Conservation (phyloP, 2,888 invertebrate species). For the Tiliacea citrago region DNA sequence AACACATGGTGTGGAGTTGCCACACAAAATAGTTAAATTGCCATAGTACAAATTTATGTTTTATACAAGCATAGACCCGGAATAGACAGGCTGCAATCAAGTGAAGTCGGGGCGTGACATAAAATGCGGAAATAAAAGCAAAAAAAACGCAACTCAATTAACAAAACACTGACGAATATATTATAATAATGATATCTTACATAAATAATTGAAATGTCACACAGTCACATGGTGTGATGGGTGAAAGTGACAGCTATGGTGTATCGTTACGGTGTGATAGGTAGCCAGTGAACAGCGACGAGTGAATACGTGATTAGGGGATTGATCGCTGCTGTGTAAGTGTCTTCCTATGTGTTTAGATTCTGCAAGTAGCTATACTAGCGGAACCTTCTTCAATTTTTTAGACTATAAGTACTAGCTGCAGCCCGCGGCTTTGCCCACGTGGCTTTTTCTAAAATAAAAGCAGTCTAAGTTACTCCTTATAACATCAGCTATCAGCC, state of each 20-base stretch:
- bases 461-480: too few relatives aligned
- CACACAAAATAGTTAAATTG: too few relatives aligned
- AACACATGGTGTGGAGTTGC: too few relatives aligned
- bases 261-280: slow-evolving; percentile 35
- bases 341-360: slow-evolving; percentile 35
- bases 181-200: slow-evolving; percentile 42
- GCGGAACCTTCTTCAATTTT: neutral
- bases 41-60: too few relatives aligned
- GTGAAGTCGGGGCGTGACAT: neutral
- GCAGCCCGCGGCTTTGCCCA: too few relatives aligned
- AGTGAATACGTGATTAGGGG: slow-evolving; percentile 47
- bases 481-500: too few relatives aligned
- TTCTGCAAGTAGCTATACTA: neutral
- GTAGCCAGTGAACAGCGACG: slow-evolving; percentile 28
- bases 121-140: slow-evolving; percentile 1
- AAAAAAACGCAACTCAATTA: neutral
- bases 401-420: too few relatives aligned
- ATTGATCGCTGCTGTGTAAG: slow-evolving; percentile 1
- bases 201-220: slow-evolving; percentile 59
- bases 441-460: too few relatives aligned
- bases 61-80: too few relatives aligned
- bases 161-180: slow-evolving; percentile 23
- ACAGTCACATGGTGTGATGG: slow-evolving; percentile 37
- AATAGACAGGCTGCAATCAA: neutral
- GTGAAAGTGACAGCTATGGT: slow-evolving; percentile 59